These are phyloP conservation scores for Anolis apletophallus DNA, from an alignment of 2,797 vertebrate genomes.

Conservation along the genomic window DNA sequence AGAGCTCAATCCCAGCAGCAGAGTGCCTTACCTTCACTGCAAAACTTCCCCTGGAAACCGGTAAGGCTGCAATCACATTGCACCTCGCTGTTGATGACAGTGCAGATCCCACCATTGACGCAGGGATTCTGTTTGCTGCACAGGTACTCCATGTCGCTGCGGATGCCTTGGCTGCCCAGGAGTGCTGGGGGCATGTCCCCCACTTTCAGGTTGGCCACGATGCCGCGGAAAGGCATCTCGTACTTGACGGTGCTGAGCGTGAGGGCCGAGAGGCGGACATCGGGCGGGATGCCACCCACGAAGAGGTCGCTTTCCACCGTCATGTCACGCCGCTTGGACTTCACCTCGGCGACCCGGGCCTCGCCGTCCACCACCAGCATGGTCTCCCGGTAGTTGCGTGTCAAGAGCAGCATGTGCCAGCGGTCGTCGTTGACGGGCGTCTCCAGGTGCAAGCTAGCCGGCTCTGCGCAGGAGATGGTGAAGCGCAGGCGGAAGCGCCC, in stretches of 20 bases:
- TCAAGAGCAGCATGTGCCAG: constrained; percentile 90
- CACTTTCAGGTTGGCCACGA: constrained; percentile 89
- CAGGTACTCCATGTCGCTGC: constrained; percentile 83
- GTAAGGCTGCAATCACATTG: constrained; percentile 87
- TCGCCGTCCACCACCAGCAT: constrained; percentile 89
- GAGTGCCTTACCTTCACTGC: constrained; percentile 86
- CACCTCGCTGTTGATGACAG: constrained; percentile 80
- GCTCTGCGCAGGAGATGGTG: constrained; percentile 92
- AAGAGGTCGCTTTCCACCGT: constrained; percentile 92
- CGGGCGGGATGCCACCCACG: constrained; percentile 91
- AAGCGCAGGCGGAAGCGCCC: constrained; percentile 90
- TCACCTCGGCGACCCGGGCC: constrained; percentile 85
- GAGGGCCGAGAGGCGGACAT: constrained; percentile 92
- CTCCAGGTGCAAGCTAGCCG: constrained; percentile 87
- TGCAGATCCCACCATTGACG: constrained; percentile 84
- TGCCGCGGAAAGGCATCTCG: constrained; percentile 89
- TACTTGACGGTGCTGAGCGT: constrained; percentile 95
- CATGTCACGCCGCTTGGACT: constrained; percentile 93
- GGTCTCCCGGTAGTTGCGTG: constrained; percentile 86
- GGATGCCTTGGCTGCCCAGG: constrained; percentile 89
- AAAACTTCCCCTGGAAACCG: constrained; percentile 91
- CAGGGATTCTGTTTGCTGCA: constrained; percentile 87
- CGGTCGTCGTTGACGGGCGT: constrained; percentile 86
- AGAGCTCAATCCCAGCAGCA: too few relatives aligned
- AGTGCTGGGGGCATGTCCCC: constrained; percentile 85